phyloP scores from a whole-genome alignment of 1,140 invertebrate species.

The Rhagoletis pomonella region DNA sequence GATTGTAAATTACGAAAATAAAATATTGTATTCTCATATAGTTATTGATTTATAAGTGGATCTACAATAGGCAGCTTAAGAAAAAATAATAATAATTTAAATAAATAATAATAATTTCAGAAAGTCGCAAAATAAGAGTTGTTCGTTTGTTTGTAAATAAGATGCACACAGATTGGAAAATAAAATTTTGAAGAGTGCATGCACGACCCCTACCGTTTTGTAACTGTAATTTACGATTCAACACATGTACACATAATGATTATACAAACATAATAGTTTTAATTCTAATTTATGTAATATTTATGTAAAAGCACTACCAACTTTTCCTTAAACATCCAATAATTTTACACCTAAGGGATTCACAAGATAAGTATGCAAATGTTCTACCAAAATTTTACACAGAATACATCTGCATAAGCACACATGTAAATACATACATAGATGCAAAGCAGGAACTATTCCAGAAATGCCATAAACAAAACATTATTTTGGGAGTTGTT shows the following conservation, averaged over 20 bases:
- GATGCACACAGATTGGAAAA: no score
- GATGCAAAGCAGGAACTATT: no score
- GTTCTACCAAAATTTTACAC: no score
- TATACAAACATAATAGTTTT: neutral
- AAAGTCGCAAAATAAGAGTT: neutral
- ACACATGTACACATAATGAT: no score
- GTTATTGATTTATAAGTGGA: conserved; percentile 14
- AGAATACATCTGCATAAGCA: no score
- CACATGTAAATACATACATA: no score
- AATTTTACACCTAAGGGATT: no score
- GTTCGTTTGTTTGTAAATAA: neutral
- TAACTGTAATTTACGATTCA: conserved; percentile 21
- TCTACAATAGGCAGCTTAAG: neutral
- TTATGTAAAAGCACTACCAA: neutral
- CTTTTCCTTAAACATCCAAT: no score
- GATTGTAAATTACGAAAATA: conserved; percentile 38
- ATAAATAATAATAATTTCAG: neutral
- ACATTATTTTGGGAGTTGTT: no score
- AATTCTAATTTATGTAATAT: neutral
- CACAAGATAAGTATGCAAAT: no score
- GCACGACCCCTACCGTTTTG: neutral
- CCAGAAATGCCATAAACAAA: no score
- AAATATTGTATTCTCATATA: neutral
- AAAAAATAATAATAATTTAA: neutral
- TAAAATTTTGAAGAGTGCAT: conserved; percentile 24